These are phyloP conservation scores for Diadophis punctatus DNA, from an alignment of 2,113 vertebrate species.

Conservation along the genomic window DNA sequence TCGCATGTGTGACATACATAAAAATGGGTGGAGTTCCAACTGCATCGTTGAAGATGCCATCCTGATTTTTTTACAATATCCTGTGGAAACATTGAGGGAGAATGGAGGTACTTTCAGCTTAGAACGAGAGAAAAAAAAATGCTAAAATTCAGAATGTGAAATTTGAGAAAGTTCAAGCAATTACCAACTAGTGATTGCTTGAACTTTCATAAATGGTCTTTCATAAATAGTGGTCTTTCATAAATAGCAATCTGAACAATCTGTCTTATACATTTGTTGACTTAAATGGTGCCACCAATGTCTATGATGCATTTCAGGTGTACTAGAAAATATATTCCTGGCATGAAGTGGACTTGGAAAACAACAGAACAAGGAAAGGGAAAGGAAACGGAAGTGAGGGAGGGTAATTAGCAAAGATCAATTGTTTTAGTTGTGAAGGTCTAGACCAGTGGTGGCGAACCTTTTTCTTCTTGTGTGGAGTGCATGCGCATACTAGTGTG, in stretches of 20 bases:
- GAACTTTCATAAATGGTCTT: too few species aligned
- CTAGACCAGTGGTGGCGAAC: too few species aligned
- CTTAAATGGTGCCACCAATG: not conserved
- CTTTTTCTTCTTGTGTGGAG: too few species aligned
- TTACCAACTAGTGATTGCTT: too few species aligned
- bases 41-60: not conserved
- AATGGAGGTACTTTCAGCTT: not conserved
- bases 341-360: not conserved
- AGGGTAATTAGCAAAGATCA: not conserved
- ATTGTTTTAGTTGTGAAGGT: not conserved
- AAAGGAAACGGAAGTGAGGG: not conserved
- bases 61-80: not conserved
- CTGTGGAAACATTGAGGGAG: not conserved
- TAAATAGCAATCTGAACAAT: not conserved
- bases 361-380: not conserved
- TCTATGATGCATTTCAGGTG: not conserved
- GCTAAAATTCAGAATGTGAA: not conserved
- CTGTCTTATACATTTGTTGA: not conserved
- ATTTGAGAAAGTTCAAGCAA: not conserved
- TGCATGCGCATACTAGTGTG: too few species aligned
- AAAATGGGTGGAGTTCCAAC: not conserved
- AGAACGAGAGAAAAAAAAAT: not conserved
- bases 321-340: not conserved
- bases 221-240: not conserved
- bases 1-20: not conserved